Base-by-base conservation (phyloP, 2,888 invertebrate species). In the Panopea generosa region DNA sequence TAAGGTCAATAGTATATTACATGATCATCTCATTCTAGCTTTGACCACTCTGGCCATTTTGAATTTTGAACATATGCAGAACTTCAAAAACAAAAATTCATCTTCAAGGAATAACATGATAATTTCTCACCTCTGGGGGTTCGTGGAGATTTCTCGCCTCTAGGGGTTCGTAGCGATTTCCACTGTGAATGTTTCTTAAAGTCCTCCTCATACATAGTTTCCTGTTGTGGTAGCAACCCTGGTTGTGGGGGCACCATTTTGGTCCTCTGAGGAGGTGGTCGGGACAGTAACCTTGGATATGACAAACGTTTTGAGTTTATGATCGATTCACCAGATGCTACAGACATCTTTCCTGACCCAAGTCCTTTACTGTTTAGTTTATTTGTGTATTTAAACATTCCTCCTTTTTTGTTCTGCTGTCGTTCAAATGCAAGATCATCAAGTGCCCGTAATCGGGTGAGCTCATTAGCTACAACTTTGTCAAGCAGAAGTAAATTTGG, bases 381-480 rank as follows among this genome's bases (percentile, higher is more conserved):
- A 57, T 65, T 79, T 26, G 59, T 38, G 11, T 55, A 60, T 29
- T 69, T 76, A 7, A 59, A 59, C 20, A 82, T 66, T 3, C 88
- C 87, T 22, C 91, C 91, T 57, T 87, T 82, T 16, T 87, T 79
- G 22, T 86, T 75, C 71, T 87, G 84, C 7, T 82, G 68, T n/a
- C 91, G 74, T 47, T 86, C 83, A 78, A 88, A 87, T 1, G 89
- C 85, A 9, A 90, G 67, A n/a, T 90, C 89, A 77, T 89, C 90
- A 38, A 84, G 73, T 1, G 68, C 49, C 49, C 84, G 73, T 16
- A 89, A 66, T 18, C 77, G 82, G 24, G 85, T 87, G n/a, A 87
- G 29, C 63, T 91, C 90, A 75, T 89, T 90, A 27, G 85, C 84
- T 7, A 84, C 49, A 11, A 88, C 89, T 53, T 86, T 84, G 59